phyloP scores from a whole-genome alignment of 2,888 invertebrate species.

The Oscheius onirici region DNA sequence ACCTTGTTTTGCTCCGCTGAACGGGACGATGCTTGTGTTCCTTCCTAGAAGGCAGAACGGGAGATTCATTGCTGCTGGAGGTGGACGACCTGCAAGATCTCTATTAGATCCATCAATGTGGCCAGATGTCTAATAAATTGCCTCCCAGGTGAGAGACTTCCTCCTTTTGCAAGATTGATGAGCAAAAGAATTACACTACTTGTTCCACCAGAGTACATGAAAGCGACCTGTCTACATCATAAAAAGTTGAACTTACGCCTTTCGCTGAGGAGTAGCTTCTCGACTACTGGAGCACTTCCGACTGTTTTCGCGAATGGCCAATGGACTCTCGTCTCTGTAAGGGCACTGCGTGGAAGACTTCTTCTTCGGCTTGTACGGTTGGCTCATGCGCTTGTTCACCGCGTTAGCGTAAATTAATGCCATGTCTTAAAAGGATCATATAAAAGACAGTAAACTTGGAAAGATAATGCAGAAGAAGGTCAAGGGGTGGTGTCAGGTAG shows the following conservation, averaged over 20 bases:
- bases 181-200: not conserved
- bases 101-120: not conserved
- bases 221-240: not conserved
- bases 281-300: conserved; percentile 31
- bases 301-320: conserved; percentile 27
- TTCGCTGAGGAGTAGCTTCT: conserved; percentile 32
- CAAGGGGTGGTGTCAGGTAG: conserved; percentile 6
- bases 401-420: conserved; percentile 52
- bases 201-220: not conserved
- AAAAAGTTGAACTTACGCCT: conserved; percentile 30
- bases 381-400: conserved; percentile 48
- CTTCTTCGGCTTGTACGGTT: conserved; percentile 35
- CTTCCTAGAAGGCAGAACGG: conserved; percentile 14
- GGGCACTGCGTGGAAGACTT: conserved; percentile 35
- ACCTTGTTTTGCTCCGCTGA: conserved; percentile 42
- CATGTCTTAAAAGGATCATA: conserved; percentile 36
- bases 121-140: conserved; percentile 25
- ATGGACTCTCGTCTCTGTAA: conserved; percentile 34
- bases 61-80: conserved; percentile 30
- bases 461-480: not conserved
- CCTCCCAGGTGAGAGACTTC: conserved; percentile 18
- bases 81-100: conserved; percentile 16
- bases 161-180: conserved; percentile 21
- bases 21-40: conserved; percentile 37
- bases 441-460: not conserved